phyloP scores from a whole-genome alignment of 2,113 vertebrate genomes.

The Spizaetus ornatus region DNA sequence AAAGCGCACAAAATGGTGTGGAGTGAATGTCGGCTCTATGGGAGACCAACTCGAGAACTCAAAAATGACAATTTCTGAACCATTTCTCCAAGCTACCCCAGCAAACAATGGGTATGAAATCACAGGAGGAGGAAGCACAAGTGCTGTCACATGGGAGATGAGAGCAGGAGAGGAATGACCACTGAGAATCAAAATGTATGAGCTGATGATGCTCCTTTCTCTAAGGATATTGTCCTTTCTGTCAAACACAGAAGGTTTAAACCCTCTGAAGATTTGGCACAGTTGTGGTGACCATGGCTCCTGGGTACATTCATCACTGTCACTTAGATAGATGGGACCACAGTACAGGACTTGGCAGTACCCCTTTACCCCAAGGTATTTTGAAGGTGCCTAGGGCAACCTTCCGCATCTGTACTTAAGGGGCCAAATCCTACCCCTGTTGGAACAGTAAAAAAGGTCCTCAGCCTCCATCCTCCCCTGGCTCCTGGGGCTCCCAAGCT shows the following conservation, averaged over 20 bases:
- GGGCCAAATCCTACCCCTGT: background rate
- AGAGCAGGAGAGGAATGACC: background rate
- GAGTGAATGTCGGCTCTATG: background rate
- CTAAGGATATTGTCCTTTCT: background rate
- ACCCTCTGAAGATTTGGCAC: background rate
- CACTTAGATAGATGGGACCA: background rate
- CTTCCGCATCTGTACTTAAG: background rate
- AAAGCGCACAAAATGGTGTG: background rate
- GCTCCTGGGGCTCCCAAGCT: background rate
- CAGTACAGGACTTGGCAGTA: background rate
- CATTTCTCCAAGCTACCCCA: background rate
- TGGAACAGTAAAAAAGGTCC: background rate
- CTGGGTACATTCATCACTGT: background rate
- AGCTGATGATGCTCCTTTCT: background rate
- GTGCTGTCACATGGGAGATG: rapidly evolving
- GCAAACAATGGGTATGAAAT: background rate
- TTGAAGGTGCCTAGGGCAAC: background rate
- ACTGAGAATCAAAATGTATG: background rate
- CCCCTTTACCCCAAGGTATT: background rate
- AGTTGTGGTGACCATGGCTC: background rate
- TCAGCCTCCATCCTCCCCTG: background rate
- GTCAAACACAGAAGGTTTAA: background rate
- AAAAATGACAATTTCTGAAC: background rate
- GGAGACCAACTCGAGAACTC: background rate
- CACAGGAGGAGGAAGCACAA: background rate